Base-by-base conservation (phyloP, 2,113 vertebrate genomes). In the Strix aluco region DNA sequence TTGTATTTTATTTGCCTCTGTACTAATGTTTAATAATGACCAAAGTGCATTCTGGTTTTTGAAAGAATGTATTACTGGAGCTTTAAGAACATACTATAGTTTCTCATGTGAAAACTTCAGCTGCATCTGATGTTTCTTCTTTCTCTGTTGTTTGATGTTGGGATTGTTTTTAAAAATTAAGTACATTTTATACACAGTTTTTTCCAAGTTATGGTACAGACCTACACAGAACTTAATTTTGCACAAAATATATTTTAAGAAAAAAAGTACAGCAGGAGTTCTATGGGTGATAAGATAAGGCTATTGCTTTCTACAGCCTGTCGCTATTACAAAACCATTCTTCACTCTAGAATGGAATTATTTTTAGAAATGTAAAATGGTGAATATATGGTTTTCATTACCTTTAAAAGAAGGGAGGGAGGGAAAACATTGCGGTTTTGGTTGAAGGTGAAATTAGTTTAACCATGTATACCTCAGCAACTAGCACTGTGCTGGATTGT, bases 21-120 rank as follows among this genome's bases (percentile, higher is more conserved):
- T 98, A 97, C 92, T 98, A 92, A 97, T 96, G 92, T 98, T 97
- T 97, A 97, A 98, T 98, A 97, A 99, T 98, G 98, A 99, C 99
- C 99, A 99, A 99, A 99, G 99, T 99, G 98, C 98, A 99, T 99
- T 99, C 98, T 98, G 97, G 98, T 98, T 98, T 98, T 97, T 97
- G 95, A 97, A 98, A 97, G 97, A 99, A 99, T 99, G 98, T 98
- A 98, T 98, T 98, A 96, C 97, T 97, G 97, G 98, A 98, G 98
- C 98, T 98, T 99, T 98, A 98, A 98, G 97, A 98, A 98, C 97
- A 98, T 96, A 90, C 87, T 85, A 4, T 96, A 97, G 91, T 98
- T 98, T 98, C 97, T 98, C 95, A 97, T 96, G 96, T 98, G 94
- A 95, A 98, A 97, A 96, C 77, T 98, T 98, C 88, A 96, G 90